Conservation (phyloP, 2,113 vertebrate genomes). For the Lampris incognitus region DNA sequence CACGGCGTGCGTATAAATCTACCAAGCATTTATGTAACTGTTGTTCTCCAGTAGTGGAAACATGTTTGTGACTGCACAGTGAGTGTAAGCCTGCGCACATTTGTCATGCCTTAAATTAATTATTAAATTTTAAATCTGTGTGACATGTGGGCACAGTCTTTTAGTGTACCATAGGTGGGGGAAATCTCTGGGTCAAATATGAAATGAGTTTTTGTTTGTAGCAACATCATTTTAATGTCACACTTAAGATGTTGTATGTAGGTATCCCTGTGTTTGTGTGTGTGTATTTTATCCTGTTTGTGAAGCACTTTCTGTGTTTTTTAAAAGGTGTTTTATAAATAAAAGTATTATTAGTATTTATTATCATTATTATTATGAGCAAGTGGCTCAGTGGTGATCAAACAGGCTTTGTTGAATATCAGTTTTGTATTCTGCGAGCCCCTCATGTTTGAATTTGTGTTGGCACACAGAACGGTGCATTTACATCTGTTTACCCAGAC, state of each 20-base stretch:
- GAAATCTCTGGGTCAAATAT: not conserved
- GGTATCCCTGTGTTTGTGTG: no score
- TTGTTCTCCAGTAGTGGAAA: conserved; percentile 15
- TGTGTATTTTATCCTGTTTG: no score
- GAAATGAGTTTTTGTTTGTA: not conserved
- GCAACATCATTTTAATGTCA: not conserved
- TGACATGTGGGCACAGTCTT: conserved; percentile 9
- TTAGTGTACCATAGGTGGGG: not conserved
- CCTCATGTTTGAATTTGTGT: conserved; percentile 12
- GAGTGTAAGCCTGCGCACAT: no score
- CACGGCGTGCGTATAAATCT: conserved; percentile 9
- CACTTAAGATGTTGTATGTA: not conserved
- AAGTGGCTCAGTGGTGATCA: not conserved
- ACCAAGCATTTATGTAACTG: conserved; percentile 7
- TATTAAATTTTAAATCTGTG: conserved; percentile 1
- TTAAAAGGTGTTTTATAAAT: no score
- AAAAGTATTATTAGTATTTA: no score
- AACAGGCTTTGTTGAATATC: conserved; percentile 15
- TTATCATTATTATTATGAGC: not conserved
- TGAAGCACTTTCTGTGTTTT: no score
- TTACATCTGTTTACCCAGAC: conserved; percentile 28
- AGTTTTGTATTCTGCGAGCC: not conserved
- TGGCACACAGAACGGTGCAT: not conserved
- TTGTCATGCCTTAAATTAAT: conserved; percentile 21
- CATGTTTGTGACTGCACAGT: no score